Conservation (phyloP, 2,113 vertebrate genomes). For the Parus major region DNA sequence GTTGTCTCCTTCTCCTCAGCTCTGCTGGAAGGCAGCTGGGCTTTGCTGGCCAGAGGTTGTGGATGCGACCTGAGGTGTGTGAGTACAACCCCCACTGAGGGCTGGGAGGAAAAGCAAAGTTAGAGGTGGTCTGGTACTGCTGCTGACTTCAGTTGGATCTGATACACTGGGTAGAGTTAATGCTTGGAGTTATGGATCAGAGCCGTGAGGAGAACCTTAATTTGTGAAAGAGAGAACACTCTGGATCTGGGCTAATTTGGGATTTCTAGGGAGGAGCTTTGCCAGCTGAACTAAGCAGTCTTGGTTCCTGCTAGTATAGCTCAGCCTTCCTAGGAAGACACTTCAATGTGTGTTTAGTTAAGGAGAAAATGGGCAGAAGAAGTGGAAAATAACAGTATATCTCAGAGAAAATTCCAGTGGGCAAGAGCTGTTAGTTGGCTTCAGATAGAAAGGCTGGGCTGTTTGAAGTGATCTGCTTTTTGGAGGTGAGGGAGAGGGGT, state of each 20-base stretch:
- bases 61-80: not conserved
- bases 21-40: not conserved
- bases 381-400: constrained; percentile 42
- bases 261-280: not conserved
- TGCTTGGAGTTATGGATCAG: not conserved
- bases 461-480: not conserved
- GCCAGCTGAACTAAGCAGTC: not conserved
- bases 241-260: not conserved
- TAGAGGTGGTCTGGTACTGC: not conserved
- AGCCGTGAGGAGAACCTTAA: not conserved
- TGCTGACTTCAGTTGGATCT: not conserved
- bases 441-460: not conserved
- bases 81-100: not conserved
- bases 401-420: constrained; percentile 22
- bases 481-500: not conserved
- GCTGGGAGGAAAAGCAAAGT: not conserved
- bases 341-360: constrained; percentile 30
- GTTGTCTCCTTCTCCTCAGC: not conserved
- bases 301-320: constrained; percentile 14
- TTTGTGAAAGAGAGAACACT: not conserved
- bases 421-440: constrained; percentile 30
- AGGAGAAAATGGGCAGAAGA: constrained; percentile 20
- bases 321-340: constrained; percentile 4
- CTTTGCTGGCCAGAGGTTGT: not conserved
- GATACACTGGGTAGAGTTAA: not conserved